Evolutionary conservation across 2,113 vertebrate genomes (phyloP), one percentile per base, ranked within the genome.

Genomic region (Progne subis): DNA sequence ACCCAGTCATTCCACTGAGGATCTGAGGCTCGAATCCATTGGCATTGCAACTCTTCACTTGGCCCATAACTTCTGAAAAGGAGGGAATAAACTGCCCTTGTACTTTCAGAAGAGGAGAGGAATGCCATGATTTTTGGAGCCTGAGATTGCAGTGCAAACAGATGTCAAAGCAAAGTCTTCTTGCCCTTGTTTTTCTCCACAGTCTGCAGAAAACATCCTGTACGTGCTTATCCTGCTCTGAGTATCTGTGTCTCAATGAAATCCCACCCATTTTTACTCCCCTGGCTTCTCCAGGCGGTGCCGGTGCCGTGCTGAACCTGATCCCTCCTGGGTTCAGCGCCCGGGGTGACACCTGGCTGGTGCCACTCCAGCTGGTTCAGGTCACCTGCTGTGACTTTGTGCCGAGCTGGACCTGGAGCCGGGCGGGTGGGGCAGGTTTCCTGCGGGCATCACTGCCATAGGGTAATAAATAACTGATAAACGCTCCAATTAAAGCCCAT

Each of bases 401-500:
- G 4, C 17, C 1, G 41, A 7, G 81, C 63, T 34, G 60, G 47
- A 3, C 25, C 64, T 1, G 77, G 59, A 61, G 88, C 86, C 70
- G 6, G 60, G 70, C 64, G 39, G 85, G 69, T 6, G 74, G 39
- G 32, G 59, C n/a, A 4, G 24, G 2, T 34, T 76, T 46, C 82
- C 88, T 5, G 79, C 82, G 10, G 71, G 16, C 44, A 28, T 72
- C 80, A 39, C 41, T 8, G 43, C 1, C 3, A 10, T 8, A 9
- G 65, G 69, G 47, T 26, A 43, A 67, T 71, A 88, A 87, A 78
- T 46, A 41, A 79, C 82, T 2, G 46, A 32, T 68, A 49, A 87
- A 17, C 1, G 29, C 26, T 53, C 4, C 0, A 1, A 2, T 52
- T 23, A 14, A 19, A 74, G 53, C 9, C 34, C 4, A 0, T 1